Evolutionary conservation across 2,113 vertebrate genomes (phyloP).

Genomic region (Cyprinus carpio): DNA sequence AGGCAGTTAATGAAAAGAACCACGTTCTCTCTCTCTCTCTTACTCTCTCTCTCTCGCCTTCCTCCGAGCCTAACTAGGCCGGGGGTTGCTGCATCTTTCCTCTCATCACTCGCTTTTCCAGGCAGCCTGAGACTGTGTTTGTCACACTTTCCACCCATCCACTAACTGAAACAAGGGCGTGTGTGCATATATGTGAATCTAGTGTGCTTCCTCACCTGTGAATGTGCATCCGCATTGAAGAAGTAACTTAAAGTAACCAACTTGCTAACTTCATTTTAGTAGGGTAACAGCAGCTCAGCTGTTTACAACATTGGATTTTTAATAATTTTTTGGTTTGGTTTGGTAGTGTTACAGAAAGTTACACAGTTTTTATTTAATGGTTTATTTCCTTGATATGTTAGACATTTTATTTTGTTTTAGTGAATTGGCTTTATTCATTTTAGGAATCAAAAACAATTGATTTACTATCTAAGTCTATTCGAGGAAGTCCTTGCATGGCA

Average conservation of each 20-base stretch:
- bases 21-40: neutral
- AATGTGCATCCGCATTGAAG: neutral
- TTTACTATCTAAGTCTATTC: neutral
- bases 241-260: neutral
- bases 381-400: neutral
- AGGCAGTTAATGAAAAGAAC: constrained; percentile 49
- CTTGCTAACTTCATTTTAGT: neutral
- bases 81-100: neutral
- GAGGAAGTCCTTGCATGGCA: neutral
- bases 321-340: too few species aligned
- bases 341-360: neutral
- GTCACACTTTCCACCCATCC: neutral
- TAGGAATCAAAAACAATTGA: too few species aligned
- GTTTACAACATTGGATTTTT: neutral
- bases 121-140: neutral
- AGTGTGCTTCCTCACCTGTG: neutral
- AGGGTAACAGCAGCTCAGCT: neutral
- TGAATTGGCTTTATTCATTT: neutral
- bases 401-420: neutral
- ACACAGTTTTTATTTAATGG: neutral
- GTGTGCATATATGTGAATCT: neutral
- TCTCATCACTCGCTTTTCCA: constrained; percentile 23
- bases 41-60: neutral
- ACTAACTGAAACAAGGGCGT: neutral
- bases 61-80: constrained; percentile 16